Base-by-base conservation (phyloP, 2,888 invertebrate species). In the Carcina quercana region DNA sequence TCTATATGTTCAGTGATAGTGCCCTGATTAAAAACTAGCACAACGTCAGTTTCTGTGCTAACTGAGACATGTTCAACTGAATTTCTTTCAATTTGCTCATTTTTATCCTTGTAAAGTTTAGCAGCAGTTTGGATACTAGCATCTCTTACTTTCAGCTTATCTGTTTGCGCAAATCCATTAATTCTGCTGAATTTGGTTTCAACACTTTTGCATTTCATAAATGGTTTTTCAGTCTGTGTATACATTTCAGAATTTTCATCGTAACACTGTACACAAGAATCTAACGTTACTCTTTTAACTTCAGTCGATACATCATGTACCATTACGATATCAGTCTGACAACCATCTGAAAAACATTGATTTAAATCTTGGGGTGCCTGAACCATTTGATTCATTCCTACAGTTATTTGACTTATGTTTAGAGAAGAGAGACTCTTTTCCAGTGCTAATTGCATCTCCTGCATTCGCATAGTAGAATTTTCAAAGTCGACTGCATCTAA, bases 391-490 rank as follows among this genome's bases (percentile, higher is more conserved):
- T 75, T 84, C 14, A 76, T 49, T 22, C 80, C 79, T 21, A 85
- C 67, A 1, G 66, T 59, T 34, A 79, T 58, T 29, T 68, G 57
- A 44, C 59, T 65, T 13, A 66, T 56, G 46, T 79, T 72, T 38
- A 82, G 57, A 26, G 74, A 67, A 8, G 72, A 64, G 31, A 80
- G 57, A 40, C 65, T 64, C 46, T 73, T 76, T 51, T 84, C 78
- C 47, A 85, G 50, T 12, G 64, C 62, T 32, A 71, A 47, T 52
- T 85, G 83, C 71, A 80, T 83, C 56, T 83, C 76, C 32, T 83
- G 50, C 36, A 84, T 69, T 42, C 71, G 65, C 42, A 71, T 68
- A 15, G 59, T 58, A 12, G 69, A 64, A 36, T 59, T 53, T 35
- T 59, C 58, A n/a, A n/a, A n/a, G n/a, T n/a, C n/a, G n/a, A n/a